phyloP scores from a whole-genome alignment of 2,888 invertebrate species.

The Platycnemis pennipes region DNA sequence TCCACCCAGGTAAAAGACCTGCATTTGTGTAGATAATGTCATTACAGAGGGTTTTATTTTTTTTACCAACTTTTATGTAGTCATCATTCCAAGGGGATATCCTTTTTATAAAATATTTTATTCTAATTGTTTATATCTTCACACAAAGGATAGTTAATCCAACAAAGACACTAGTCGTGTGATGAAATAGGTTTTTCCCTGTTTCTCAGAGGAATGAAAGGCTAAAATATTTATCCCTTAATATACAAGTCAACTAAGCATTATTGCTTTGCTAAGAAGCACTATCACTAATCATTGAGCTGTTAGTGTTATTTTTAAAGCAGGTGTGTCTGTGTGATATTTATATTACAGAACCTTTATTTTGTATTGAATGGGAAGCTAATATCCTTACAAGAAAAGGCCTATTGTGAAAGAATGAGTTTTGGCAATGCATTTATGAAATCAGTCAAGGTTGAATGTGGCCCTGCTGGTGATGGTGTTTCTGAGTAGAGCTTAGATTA shows the following conservation, averaged over 20 bases:
- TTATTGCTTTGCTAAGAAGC: conserved; percentile 57
- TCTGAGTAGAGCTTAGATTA: conserved; percentile 61
- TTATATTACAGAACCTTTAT: conserved; percentile 60
- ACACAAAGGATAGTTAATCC: conserved; percentile 64
- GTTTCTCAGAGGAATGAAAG: conserved; percentile 67
- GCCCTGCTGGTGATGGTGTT: conserved; percentile 63
- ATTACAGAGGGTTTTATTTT: conserved; percentile 69
- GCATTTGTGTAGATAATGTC: conserved; percentile 67
- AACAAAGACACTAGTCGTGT: conserved; percentile 68
- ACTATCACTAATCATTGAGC: conserved; percentile 61
- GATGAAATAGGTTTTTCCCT: conserved; percentile 64
- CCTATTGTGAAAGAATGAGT: conserved; percentile 55
- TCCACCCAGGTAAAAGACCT: conserved; percentile 61
- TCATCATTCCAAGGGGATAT: conserved; percentile 68
- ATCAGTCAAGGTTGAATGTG: conserved; percentile 30
- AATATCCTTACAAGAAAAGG: conserved; percentile 48
- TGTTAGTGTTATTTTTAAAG: conserved; percentile 64
- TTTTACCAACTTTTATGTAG: conserved; percentile 69
- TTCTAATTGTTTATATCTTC: conserved; percentile 67
- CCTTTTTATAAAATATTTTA: conserved; percentile 69
- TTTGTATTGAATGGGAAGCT: conserved; percentile 67
- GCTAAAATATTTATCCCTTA: conserved; percentile 63
- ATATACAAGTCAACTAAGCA: conserved; percentile 59
- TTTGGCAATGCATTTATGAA: conserved; percentile 64
- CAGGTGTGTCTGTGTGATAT: conserved; percentile 67